These are phyloP conservation scores for Bombus huntii DNA, from an alignment of 1,140 invertebrate genomes.

Conservation along the genomic window DNA sequence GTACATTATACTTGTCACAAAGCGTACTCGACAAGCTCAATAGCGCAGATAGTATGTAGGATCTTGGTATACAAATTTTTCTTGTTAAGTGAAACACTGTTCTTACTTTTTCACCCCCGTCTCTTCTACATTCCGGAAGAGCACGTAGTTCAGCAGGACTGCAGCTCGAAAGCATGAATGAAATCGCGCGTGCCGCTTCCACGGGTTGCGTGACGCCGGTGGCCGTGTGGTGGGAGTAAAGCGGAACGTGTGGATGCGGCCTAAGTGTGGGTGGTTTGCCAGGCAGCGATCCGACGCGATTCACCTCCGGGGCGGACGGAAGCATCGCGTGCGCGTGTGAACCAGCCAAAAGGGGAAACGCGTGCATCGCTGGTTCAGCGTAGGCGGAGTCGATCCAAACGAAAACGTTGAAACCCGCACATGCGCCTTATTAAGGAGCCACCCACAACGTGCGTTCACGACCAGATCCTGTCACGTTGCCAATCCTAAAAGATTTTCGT, in stretches of 20 bases:
- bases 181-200: slow-evolving; percentile 64
- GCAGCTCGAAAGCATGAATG: slow-evolving; percentile 52
- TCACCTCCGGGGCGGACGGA: slow-evolving; percentile 46
- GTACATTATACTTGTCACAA: too few relatives aligned
- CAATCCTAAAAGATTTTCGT: background rate
- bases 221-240: background rate
- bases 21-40: too few relatives aligned
- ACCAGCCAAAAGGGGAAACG: slow-evolving; percentile 46
- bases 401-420: slow-evolving; percentile 66
- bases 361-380: slow-evolving; percentile 53
- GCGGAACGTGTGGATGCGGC: slow-evolving; percentile 28
- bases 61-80: too few relatives aligned
- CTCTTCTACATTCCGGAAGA: background rate
- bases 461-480: background rate
- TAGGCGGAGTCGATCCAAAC: slow-evolving; percentile 74
- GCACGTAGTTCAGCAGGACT: background rate
- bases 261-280: slow-evolving; percentile 52
- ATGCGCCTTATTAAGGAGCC: slow-evolving; percentile 73
- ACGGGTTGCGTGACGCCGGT: slow-evolving; percentile 39
- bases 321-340: slow-evolving; percentile 43
- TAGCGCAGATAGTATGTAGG: too few relatives aligned
- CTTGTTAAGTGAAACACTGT: too few relatives aligned
- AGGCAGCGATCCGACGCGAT: slow-evolving; percentile 40
- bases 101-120: too few relatives aligned
- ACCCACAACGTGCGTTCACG: slow-evolving; percentile 63